These are phyloP conservation scores for Lasius fuliginosus DNA, from an alignment of 2,888 invertebrate species.

Conservation along the genomic window DNA sequence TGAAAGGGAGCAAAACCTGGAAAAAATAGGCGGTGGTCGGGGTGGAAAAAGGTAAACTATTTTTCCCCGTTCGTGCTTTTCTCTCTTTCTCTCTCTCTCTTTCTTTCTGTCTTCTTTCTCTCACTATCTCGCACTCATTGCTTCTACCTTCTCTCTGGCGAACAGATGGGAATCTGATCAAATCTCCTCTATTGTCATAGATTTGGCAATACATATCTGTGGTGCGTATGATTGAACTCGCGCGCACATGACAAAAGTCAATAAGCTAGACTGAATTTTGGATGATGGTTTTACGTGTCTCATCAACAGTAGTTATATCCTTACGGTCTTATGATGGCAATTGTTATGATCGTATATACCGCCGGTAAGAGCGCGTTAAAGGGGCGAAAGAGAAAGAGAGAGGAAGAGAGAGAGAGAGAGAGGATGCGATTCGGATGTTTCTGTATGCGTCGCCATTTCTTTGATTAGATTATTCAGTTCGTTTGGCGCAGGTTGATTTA, in stretches of 20 bases:
- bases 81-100: constrained; percentile 29
- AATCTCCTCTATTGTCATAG: not conserved
- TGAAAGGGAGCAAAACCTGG: constrained; percentile 80
- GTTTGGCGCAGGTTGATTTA: constrained; percentile 57
- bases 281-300: constrained; percentile 77
- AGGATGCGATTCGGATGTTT: not conserved
- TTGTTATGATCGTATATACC: constrained; percentile 69
- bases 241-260: constrained; percentile 68
- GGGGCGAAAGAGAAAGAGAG: constrained; percentile 40
- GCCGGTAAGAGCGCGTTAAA: constrained; percentile 26
- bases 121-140: constrained; percentile 9
- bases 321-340: constrained; percentile 67
- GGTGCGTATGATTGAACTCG: constrained; percentile 75
- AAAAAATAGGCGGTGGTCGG: constrained; percentile 74
- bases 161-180: not conserved
- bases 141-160: not conserved
- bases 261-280: constrained; percentile 65
- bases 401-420: constrained; percentile 19
- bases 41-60: constrained; percentile 76
- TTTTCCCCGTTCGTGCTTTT: constrained; percentile 62
- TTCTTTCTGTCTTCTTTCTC: not conserved
- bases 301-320: constrained; percentile 70
- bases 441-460: not conserved
- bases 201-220: constrained; percentile 64
- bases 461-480: not conserved